Conservation (phyloP, 2,113 vertebrate species). For the Larimichthys crocea region DNA sequence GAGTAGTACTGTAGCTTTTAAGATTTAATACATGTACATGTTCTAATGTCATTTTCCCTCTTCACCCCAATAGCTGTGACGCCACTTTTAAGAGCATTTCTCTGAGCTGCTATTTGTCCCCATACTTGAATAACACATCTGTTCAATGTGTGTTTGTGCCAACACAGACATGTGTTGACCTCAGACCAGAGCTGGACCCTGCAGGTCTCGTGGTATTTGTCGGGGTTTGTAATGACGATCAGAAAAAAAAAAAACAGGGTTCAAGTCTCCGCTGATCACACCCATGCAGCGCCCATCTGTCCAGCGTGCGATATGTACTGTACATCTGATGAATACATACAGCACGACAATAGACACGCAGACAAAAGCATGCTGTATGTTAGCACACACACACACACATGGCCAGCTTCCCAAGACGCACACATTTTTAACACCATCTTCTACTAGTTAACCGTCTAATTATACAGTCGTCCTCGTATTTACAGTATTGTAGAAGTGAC, state of each 20-base stretch:
- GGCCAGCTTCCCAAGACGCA: slow-evolving; percentile 47
- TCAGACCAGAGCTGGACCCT: slow-evolving; percentile 38
- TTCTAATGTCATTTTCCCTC: background rate
- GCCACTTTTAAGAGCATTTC: slow-evolving; percentile 13
- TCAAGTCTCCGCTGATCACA: slow-evolving; percentile 60
- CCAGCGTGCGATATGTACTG: slow-evolving; percentile 17
- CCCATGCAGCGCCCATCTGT: slow-evolving; percentile 71
- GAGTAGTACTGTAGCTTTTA: background rate
- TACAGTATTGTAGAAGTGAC: slow-evolving; percentile 66
- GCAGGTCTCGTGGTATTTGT: slow-evolving; percentile 58
- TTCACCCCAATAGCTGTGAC: background rate
- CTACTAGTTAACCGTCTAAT: slow-evolving; percentile 65
- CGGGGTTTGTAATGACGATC: slow-evolving; percentile 43
- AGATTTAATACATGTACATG: background rate
- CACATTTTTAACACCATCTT: slow-evolving; percentile 65
- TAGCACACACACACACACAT: slow-evolving; percentile 25
- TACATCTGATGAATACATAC: slow-evolving; percentile 33
- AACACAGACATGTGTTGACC: slow-evolving; percentile 68
- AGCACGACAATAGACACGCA: slow-evolving; percentile 27
- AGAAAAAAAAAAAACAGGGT: slow-evolving; percentile 33
- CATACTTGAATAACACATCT: slow-evolving; percentile 68
- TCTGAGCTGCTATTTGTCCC: slow-evolving; percentile 29
- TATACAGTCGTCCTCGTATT: slow-evolving; percentile 60
- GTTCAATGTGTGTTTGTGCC: slow-evolving; percentile 54
- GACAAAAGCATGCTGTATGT: slow-evolving; percentile 20